Conservation (phyloP, 1,140 invertebrate genomes). For the Chionoecetes opilio region DNA sequence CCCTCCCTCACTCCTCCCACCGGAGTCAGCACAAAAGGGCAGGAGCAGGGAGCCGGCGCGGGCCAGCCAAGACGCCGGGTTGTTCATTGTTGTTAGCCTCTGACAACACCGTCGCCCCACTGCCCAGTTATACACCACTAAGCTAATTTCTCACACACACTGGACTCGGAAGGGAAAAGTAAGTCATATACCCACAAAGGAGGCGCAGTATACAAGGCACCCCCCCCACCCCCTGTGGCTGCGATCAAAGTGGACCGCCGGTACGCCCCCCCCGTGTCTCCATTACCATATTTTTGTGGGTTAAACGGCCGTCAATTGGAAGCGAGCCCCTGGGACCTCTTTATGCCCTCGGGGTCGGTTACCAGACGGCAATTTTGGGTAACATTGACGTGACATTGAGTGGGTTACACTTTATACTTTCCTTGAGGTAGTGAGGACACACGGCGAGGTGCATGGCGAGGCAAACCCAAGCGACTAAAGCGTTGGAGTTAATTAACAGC, state of each 20-base stretch:
- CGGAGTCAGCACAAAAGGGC: slow-evolving; percentile 32
- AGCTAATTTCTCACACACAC: too few species aligned
- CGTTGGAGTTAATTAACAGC: too few species aligned
- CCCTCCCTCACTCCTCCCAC: background rate
- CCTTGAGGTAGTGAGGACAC: background rate
- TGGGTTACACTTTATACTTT: too few species aligned
- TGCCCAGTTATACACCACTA: slow-evolving; percentile 21
- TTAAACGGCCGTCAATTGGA: slow-evolving; percentile 71
- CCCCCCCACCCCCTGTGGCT: background rate
- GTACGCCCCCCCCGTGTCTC: slow-evolving; percentile 29
- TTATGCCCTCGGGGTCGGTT: slow-evolving; percentile 14
- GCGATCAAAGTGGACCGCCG: slow-evolving; percentile 51
- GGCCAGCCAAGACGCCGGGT: background rate
- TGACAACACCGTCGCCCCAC: background rate
- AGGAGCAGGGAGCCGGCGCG: background rate
- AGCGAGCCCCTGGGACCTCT: slow-evolving; percentile 48
- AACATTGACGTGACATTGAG: too few species aligned
- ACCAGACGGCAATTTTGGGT: background rate
- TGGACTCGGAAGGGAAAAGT: background rate
- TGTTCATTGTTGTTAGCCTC: background rate
- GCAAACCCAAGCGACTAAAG: too few species aligned
- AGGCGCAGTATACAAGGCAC: background rate
- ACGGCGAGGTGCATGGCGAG: background rate
- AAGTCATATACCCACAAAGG: slow-evolving; percentile 3
- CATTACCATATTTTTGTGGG: slow-evolving; percentile 69